Evolutionary conservation across 2,888 invertebrate species (phyloP), one percentile per base, ranked within the genome.

Genomic region (Entomobrya proxima): DNA sequence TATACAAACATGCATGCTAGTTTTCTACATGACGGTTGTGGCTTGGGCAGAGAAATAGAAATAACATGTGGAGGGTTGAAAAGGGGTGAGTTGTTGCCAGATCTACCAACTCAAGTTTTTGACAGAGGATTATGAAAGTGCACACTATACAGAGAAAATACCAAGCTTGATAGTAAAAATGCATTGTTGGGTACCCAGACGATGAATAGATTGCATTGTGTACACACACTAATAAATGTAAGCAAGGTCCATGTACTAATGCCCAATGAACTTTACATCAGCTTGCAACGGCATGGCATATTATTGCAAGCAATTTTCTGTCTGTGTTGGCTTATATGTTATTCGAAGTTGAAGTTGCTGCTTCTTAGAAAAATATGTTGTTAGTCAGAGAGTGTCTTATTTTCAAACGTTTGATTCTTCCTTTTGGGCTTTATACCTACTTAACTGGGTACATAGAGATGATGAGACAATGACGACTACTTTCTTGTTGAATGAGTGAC

Each of bases 31-130:
- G n/a, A n/a, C n/a, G n/a, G n/a, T n/a, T n/a, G n/a, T n/a, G n/a
- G n/a, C n/a, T n/a, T n/a, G n/a, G n/a, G n/a, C n/a, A n/a, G n/a
- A n/a, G n/a, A n/a, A n/a, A n/a, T n/a, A n/a, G n/a, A n/a, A n/a
- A n/a, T n/a, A n/a, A 18, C 15, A 24, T 13, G 58, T 11, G 2
- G 24, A 58, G 58, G 58, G 58, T 58, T 58, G 58, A 30, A 58
- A 58, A 64, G 30, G 64, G 64, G 64, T 64, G 64, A 64, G 35
- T 35, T 35, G 64, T 64, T 64, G 64, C 64, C 64, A 64, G 64
- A 64, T 64, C 27, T 27, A 6, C 27, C 24, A 18, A 13, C 4
- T 52, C 3, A 21, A 21, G 21, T n/a, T n/a, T n/a, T n/a, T 55
- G 55, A 55, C 55, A 55, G 27, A 6, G 3, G 24, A 2, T 4